Base-by-base conservation (phyloP, 2,797 vertebrate species). In the Eulemur rubriventer region DNA sequence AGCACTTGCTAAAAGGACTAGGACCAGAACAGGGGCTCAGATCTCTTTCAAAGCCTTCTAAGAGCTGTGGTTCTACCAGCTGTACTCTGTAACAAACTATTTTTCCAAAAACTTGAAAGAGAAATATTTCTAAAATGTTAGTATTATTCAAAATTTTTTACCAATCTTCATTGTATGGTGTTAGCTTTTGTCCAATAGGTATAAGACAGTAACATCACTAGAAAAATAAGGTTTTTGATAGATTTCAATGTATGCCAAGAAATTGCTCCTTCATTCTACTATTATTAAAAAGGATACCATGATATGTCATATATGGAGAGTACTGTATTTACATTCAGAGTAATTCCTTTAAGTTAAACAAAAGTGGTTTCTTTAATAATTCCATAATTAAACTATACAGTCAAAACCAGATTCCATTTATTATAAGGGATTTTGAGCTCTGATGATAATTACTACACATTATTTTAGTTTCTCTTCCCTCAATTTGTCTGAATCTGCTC, bases 401-500 rank as follows among this genome's bases (percentile, higher is more conserved):
- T 33, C 57, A 65, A 48, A 41, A 26, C 17, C 76, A 69, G 59
- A 50, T 28, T n/a, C 28, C 73, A 20, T 13, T 12, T 8, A 46
- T 11, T 33, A 18, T 3, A 38, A 38, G 38, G 65, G 33, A 22
- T 52, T 8, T 70, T 28, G n/a, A 61, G 43, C 8, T 52, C 72
- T 57, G 33, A 17, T 43, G 52, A 30, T 10, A 11, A 59, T 16
- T n/a, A 14, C 38, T 18, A 30, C 28, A 1, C 1, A 16, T 3
- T 0, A 0, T 8, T 41, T 78, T 13, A 14, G 7, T n/a, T 52
- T 43, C 61, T 78, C 0, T 9, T 24, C 13, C 22, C 10, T 38
- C 18, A 1, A 3, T 13, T 35, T 16, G 6, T 1, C 38, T 1
- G 18, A 13, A 8, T 12, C 35, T 69, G 52, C 9, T 41, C 75